Base-by-base conservation (phyloP, 1,140 invertebrate genomes). In the Drosophila miranda region DNA sequence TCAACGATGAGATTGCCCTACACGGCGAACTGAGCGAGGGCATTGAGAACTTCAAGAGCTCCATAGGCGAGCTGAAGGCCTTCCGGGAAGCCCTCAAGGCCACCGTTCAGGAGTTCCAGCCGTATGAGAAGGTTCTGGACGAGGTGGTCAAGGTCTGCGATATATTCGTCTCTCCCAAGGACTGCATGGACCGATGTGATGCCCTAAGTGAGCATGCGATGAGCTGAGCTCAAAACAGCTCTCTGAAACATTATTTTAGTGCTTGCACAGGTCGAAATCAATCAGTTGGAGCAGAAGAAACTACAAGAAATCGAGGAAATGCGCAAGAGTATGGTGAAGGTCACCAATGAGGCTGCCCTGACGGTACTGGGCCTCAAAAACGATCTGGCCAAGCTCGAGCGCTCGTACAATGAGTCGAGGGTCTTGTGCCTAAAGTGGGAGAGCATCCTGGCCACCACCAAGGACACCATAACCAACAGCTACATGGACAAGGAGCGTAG, bases 341-440 rank as follows among this genome's bases (percentile, higher is more conserved):
- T 90, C 9, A 90, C 89, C 0, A 90, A 88, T 26, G 89, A 90
- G 38, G 90, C 90, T 5, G 78, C 79, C 8, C 67, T 89, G 4
- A 78, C 82, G 1, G 86, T 90, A 1, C 34, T 91, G 49, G 90
- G 89, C 0, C 77, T 91, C 1, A 91, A 90, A 28, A 91, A 90
- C 13, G 90, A 91, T 60, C 50, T 91, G 7, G 49, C 79, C 11
- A 63, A 58, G 14, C 51, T 91, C 23, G 87, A 91, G 50, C 49
- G 89, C 3, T 74, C 73, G 1, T 91, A 91, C 44, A 81, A 69
- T 43, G 44, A 78, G 21, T 86, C 87, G 1, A 64, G 72, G 4
- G 49, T 56, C 0, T 57, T 82, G 51, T 87, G 78, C 41, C 53
- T 74, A 0, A 88, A 75, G 34, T 90, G 90, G 90, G 89, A 91